Evolutionary conservation across 2,888 invertebrate species (phyloP).

Genomic region (Nowickia ferox): DNA sequence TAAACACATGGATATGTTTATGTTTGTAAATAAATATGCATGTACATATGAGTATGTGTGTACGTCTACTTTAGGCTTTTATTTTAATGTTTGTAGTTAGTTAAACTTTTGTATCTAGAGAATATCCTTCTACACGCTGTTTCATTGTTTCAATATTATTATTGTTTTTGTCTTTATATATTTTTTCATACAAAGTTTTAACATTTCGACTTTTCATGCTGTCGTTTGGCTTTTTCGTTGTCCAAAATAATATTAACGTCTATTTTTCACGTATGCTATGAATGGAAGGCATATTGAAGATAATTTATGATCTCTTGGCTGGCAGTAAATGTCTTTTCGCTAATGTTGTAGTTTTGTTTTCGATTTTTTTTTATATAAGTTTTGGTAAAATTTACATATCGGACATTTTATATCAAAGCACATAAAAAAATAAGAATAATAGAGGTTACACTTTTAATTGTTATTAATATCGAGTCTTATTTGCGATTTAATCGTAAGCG

Average conservation of each 20-base stretch:
- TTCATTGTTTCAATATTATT: slow-evolving; percentile 9
- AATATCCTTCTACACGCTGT: slow-evolving; percentile 52
- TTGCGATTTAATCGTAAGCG: too few species aligned
- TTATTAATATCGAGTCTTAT: slow-evolving; percentile 47
- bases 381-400: slow-evolving; percentile 80
- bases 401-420: slow-evolving; percentile 72
- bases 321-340: slow-evolving; percentile 58
- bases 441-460: slow-evolving; percentile 60
- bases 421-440: slow-evolving; percentile 58
- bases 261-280: slow-evolving; percentile 67
- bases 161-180: slow-evolving; percentile 1
- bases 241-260: slow-evolving; percentile 68
- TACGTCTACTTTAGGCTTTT: neutral
- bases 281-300: slow-evolving; percentile 57
- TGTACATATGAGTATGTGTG: neutral
- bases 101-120: slow-evolving; percentile 55
- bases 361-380: slow-evolving; percentile 1
- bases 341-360: slow-evolving; percentile 41
- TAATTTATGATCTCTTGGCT: slow-evolving; percentile 71
- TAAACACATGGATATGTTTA: neutral
- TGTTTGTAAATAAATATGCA: neutral
- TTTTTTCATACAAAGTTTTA: slow-evolving; percentile 51
- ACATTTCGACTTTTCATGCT: slow-evolving; percentile 60
- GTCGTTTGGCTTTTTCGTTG: slow-evolving; percentile 52
- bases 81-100: slow-evolving; percentile 8